Percentiles rank a stretch among this genome's conserved stretches.
phyloP scores from a whole-genome alignment of 64 coral and sea anemone species.

The Pocillopora damicornis region DNA sequence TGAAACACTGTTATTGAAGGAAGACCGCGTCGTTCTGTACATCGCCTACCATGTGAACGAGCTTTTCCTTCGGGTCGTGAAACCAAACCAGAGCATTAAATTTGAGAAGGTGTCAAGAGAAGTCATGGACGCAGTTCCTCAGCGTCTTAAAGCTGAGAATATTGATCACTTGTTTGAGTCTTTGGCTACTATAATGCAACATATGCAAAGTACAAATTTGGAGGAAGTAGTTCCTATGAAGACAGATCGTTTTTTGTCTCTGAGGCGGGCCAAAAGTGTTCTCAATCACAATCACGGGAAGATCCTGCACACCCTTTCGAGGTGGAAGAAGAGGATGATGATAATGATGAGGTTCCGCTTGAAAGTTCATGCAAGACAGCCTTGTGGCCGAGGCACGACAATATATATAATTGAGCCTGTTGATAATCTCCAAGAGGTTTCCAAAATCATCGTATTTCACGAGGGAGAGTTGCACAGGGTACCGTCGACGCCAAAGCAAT shows the following conservation, averaged over 20 bases:
- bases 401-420: neutral
- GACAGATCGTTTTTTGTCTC: neutral
- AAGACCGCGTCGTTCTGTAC: neutral
- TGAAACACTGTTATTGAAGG: neutral
- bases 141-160: neutral
- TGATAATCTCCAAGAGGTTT: neutral
- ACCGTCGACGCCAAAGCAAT: conserved; percentile 11
- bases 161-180: neutral
- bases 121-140: neutral
- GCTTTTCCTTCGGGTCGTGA: conserved; percentile 18
- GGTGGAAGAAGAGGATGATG: neutral
- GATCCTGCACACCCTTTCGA: neutral
- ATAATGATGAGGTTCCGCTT: neutral
- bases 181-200: neutral
- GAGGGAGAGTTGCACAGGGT: neutral
- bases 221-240: neutral
- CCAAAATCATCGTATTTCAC: neutral
- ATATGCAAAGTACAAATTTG: neutral
- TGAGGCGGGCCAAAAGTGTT: neutral
- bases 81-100: neutral
- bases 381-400: neutral
- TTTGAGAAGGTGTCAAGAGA: conserved; percentile 2
- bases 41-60: neutral
- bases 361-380: neutral
- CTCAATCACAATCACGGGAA: neutral